phyloP scores from a whole-genome alignment of 2,888 invertebrate species.

The Rapana venosa region DNA sequence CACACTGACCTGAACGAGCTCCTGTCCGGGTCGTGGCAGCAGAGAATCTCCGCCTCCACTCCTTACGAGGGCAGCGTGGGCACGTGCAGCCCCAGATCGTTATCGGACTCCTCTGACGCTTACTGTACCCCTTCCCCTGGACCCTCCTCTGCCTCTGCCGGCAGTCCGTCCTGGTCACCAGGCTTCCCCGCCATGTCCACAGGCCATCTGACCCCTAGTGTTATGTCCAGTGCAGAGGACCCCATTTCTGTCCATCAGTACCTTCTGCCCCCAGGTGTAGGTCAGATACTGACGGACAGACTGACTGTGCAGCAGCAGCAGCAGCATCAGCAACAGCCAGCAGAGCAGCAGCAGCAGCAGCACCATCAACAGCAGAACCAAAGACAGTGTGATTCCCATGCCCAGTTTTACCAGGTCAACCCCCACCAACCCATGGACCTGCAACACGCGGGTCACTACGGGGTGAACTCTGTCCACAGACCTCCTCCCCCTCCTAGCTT shows the following conservation, averaged over 20 bases:
- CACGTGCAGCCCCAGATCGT: constrained; percentile 58
- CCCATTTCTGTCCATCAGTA: neutral
- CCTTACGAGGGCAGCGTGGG: constrained; percentile 50
- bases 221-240: neutral
- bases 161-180: constrained; percentile 45
- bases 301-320: constrained; percentile 1
- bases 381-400: neutral
- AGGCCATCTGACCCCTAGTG: neutral
- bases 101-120: constrained; percentile 61
- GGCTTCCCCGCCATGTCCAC: constrained; percentile 3
- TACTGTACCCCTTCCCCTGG: constrained; percentile 45
- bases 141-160: constrained; percentile 21
- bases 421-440: neutral
- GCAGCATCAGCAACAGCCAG: neutral
- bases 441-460: neutral
- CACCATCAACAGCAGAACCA: neutral
- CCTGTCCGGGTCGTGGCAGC: constrained; percentile 60
- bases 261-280: neutral
- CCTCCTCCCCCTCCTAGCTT: neutral
- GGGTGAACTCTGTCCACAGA: neutral
- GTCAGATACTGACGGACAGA: neutral
- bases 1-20: constrained; percentile 66
- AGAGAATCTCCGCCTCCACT: constrained; percentile 53
- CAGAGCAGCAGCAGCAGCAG: neutral
- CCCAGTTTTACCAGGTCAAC: neutral